phyloP scores from a whole-genome alignment of 2,113 vertebrate genomes.

The Phaetusa simplex region DNA sequence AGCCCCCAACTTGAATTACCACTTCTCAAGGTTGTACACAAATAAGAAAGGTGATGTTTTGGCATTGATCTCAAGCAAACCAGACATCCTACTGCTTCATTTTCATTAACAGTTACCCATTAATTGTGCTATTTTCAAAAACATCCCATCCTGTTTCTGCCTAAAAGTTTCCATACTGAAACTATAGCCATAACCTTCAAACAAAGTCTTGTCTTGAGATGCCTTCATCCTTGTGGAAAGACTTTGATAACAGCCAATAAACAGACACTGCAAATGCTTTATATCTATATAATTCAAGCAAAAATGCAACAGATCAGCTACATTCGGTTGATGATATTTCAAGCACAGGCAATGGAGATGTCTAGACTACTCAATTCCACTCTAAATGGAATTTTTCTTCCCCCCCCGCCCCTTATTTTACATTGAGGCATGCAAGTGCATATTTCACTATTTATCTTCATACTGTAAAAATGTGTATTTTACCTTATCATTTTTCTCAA shows the following conservation, averaged over 20 bases:
- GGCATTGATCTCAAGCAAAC: not conserved
- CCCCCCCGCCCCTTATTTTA: not conserved
- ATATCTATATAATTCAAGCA: not conserved
- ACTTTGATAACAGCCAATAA: not conserved
- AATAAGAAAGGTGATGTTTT: not conserved
- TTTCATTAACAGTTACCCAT: not conserved
- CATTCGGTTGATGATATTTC: not conserved
- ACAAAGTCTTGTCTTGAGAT: not conserved
- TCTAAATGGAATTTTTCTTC: not conserved
- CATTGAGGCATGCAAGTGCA: not conserved
- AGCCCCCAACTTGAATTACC: not conserved
- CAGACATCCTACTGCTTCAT: not conserved
- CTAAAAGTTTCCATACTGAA: not conserved
- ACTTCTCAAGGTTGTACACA: not conserved
- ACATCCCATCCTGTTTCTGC: not conserved
- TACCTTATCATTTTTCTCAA: constrained; percentile 38
- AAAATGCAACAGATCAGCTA: not conserved
- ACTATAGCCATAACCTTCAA: not conserved
- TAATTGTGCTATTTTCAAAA: not conserved
- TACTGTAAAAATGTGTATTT: constrained; percentile 23
- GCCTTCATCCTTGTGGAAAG: not conserved
- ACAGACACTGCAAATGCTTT: not conserved
- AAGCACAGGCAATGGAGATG: not conserved
- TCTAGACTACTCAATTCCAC: not conserved
- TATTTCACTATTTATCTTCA: constrained; percentile 49